phyloP scores from a whole-genome alignment of 1,140 invertebrate genomes.

The Lepidurus arcticus region DNA sequence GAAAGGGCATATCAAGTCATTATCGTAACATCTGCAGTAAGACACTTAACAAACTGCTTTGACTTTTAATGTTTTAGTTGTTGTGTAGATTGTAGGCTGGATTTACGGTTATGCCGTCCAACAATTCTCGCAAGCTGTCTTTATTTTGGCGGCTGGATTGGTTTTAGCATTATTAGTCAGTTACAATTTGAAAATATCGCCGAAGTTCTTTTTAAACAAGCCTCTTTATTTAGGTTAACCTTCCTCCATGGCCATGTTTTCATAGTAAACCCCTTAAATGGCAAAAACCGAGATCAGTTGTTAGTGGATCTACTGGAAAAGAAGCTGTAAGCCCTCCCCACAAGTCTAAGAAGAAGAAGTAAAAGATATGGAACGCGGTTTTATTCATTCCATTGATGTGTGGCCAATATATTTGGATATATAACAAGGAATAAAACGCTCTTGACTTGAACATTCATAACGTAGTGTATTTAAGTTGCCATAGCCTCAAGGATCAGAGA shows the following conservation, averaged over 20 bases:
- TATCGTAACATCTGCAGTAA: not conserved
- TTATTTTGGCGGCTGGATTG: not conserved
- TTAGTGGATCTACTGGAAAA: not conserved
- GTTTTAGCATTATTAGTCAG: conserved; percentile 8
- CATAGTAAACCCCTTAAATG: conserved; percentile 5
- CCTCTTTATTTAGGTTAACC: not conserved
- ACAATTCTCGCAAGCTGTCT: not conserved
- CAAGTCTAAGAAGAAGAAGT: not conserved
- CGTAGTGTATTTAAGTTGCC: not conserved
- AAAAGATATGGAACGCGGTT: not conserved
- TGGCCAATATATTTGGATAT: not conserved
- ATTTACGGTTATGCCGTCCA: not conserved
- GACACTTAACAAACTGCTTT: not conserved
- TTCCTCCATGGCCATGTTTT: not conserved
- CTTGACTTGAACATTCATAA: not conserved
- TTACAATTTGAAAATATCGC: not conserved
- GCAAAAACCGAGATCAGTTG: not conserved
- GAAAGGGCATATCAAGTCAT: not conserved
- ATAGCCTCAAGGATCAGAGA: not conserved
- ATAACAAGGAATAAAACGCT: not conserved
- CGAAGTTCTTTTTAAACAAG: not conserved
- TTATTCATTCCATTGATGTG: not conserved
- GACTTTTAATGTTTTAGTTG: not conserved
- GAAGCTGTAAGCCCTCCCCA: not conserved
- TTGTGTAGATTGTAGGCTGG: not conserved